Evolutionary conservation across 2,888 invertebrate species (phyloP).

Genomic region (Cynaeus angustus): DNA sequence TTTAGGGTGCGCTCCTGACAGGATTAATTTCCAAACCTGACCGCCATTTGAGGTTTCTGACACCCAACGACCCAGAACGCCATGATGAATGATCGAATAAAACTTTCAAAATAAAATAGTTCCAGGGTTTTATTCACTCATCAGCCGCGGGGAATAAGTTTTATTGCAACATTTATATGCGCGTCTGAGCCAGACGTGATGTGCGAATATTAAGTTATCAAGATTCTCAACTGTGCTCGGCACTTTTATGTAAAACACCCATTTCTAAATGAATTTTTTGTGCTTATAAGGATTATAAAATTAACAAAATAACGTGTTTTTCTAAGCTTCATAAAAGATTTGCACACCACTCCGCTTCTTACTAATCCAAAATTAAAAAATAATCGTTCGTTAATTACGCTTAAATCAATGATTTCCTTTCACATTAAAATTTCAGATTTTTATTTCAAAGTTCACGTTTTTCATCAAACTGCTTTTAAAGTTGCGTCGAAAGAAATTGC

Average conservation of each 20-base stretch:
- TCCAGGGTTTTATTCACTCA: slow-evolving; percentile 22
- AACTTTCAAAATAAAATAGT: slow-evolving; percentile 32
- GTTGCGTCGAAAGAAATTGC: slow-evolving; percentile 31
- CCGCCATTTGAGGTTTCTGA: slow-evolving; percentile 44
- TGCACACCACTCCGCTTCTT: background rate
- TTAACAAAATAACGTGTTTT: no score
- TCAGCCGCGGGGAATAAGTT: slow-evolving; percentile 30
- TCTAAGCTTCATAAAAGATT: background rate
- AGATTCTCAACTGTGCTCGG: background rate
- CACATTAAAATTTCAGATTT: slow-evolving; percentile 22
- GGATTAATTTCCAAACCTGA: slow-evolving; percentile 49
- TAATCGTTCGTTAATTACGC: slow-evolving; percentile 26
- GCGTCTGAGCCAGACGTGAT: background rate
- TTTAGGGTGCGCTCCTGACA: slow-evolving; percentile 42
- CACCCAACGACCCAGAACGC: slow-evolving; percentile 25
- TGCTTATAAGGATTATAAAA: no score
- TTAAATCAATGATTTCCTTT: slow-evolving; percentile 32
- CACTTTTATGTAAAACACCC: no score
- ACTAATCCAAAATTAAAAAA: slow-evolving; percentile 29
- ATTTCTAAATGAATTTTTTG: no score
- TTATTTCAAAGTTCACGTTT: slow-evolving; percentile 29
- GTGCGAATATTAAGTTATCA: slow-evolving; percentile 18
- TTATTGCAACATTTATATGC: slow-evolving; percentile 35
- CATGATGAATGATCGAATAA: slow-evolving; percentile 40
- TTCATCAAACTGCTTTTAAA: slow-evolving; percentile 33